These are phyloP conservation scores for Liasis olivaceus DNA, from an alignment of 2,797 vertebrate genomes.

Conservation along the genomic window DNA sequence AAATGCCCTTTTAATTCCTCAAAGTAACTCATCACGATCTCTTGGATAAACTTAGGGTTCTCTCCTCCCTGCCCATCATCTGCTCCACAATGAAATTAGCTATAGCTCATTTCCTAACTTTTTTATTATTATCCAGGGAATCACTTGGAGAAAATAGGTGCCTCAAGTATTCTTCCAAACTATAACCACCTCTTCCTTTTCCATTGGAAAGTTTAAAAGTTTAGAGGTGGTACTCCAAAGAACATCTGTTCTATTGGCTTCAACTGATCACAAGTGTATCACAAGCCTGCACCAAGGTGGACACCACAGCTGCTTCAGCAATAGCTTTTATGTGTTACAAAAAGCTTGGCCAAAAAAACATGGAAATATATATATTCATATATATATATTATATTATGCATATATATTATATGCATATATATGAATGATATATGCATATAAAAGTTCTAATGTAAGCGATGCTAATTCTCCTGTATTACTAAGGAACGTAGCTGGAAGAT, in stretches of 20 bases:
- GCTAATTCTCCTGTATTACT: conserved; percentile 1
- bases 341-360: not conserved
- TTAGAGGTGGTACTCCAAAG: conserved; percentile 59
- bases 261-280: conserved; percentile 58
- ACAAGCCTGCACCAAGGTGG: conserved; percentile 53
- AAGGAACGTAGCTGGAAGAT: not conserved
- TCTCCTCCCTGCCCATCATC: conserved; percentile 4
- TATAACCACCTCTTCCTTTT: conserved; percentile 67
- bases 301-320: conserved; percentile 44
- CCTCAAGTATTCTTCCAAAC: conserved; percentile 57
- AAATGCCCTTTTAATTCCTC: conserved; percentile 57
- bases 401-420: too few relatives aligned
- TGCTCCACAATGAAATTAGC: conserved; percentile 55
- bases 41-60: conserved; percentile 5
- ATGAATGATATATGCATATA: not conserved
- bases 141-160: conserved; percentile 46
- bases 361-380: not conserved
- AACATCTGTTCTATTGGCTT: conserved; percentile 57
- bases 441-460: conserved; percentile 34
- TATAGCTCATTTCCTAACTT: conserved; percentile 52
- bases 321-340: conserved; percentile 30
- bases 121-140: conserved; percentile 46
- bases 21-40: conserved; percentile 48
- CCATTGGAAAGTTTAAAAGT: conserved; percentile 65
- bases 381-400: too few relatives aligned